Percentiles rank a stretch among this genome's conserved stretches.
Evolutionary conservation across 2,797 vertebrate genomes (phyloP).

Genomic region (Aulostomus chinensis): DNA sequence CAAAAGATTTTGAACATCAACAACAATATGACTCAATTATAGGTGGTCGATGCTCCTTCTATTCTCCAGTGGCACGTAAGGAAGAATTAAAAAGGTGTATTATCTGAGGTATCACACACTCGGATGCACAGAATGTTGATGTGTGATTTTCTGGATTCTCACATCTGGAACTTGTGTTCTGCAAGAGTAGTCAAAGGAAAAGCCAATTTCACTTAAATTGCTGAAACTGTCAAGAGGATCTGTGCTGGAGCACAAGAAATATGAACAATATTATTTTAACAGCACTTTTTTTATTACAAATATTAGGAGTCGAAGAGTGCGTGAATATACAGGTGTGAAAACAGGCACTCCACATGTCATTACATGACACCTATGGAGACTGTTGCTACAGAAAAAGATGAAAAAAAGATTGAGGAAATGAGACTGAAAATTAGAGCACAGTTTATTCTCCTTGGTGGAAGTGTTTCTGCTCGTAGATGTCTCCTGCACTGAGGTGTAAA

Average conservation of each 20-base stretch:
- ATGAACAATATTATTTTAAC: slow-evolving; percentile 33
- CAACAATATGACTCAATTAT: slow-evolving; percentile 71
- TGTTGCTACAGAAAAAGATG: slow-evolving; percentile 12
- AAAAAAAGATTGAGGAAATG: slow-evolving; percentile 28
- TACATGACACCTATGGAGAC: slow-evolving; percentile 27
- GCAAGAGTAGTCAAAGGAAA: slow-evolving; percentile 43
- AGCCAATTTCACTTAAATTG: slow-evolving; percentile 47
- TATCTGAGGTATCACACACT: slow-evolving; percentile 56
- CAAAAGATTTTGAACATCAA: slow-evolving; percentile 49
- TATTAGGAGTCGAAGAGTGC: slow-evolving; percentile 8
- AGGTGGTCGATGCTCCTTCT: slow-evolving; percentile 39
- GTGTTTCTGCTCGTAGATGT: no score
- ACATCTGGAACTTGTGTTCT: slow-evolving; percentile 43
- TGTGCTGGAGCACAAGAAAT: slow-evolving; percentile 22
- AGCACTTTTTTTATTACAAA: slow-evolving; percentile 12
- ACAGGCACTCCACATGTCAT: slow-evolving; percentile 36
- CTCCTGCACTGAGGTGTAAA: slow-evolving; percentile 19
- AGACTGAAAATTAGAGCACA: slow-evolving; percentile 43
- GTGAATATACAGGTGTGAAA: slow-evolving; percentile 48
- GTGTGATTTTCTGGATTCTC: slow-evolving; percentile 50
- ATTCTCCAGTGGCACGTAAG: slow-evolving; percentile 62
- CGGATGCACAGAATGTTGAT: slow-evolving; percentile 50
- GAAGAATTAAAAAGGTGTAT: slow-evolving; percentile 68
- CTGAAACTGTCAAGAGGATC: slow-evolving; percentile 26
- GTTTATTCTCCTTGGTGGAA: no score